A percentile compares a stretch with the other conserved stretches of the same genome.
Evolutionary conservation across 2,888 invertebrate genomes (phyloP).

Genomic region (Phaonia tiefii): DNA sequence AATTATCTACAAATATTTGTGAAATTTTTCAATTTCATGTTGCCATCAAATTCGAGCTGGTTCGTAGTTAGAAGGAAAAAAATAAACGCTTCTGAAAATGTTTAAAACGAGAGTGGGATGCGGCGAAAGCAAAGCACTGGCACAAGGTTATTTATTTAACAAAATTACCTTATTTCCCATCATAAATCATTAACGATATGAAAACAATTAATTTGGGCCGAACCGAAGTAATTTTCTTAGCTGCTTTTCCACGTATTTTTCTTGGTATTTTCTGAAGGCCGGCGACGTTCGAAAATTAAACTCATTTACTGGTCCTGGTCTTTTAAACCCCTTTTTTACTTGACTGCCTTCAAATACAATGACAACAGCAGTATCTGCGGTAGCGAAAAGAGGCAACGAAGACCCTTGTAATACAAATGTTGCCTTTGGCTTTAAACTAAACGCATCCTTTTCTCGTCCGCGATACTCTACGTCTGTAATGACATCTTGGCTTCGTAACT

Average conservation of each 20-base stretch:
- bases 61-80: neutral
- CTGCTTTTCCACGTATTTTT: neutral
- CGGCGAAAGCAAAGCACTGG: neutral
- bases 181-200: conserved; percentile 43
- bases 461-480: neutral
- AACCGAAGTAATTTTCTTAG: conserved; percentile 14
- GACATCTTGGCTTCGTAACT: conserved; percentile 25
- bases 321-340: conserved; percentile 28
- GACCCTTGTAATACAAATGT: conserved; percentile 31
- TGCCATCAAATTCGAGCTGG: conserved; percentile 13
- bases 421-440: conserved; percentile 18
- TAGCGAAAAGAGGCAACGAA: neutral
- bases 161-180: conserved; percentile 43
- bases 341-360: conserved; percentile 20
- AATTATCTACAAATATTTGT: conserved; percentile 41
- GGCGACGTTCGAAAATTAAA: conserved; percentile 6
- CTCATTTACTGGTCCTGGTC: conserved; percentile 38
- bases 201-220: conserved; percentile 38
- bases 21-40: conserved; percentile 9
- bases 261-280: neutral
- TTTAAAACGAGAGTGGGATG: too few species aligned
- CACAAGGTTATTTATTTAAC: conserved; percentile 43
- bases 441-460: conserved; percentile 16
- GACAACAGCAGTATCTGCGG: neutral
- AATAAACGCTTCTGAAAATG: neutral